Evolutionary conservation across 2,797 vertebrate genomes (phyloP).

Genomic region (Cephalopachus bancanus): DNA sequence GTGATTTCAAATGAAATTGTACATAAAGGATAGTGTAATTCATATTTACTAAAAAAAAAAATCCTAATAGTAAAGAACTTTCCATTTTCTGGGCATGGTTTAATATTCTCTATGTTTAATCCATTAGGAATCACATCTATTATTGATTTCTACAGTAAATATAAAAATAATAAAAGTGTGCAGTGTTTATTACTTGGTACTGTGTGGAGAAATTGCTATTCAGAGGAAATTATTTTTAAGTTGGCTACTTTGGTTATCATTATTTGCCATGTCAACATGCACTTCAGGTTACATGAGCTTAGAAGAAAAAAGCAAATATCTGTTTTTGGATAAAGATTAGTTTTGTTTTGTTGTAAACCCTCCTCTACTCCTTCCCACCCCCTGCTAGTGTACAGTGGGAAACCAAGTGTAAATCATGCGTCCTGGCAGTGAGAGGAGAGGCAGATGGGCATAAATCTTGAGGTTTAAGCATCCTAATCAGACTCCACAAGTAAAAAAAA

Average conservation of each 20-base stretch:
- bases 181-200: neutral
- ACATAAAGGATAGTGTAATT: neutral
- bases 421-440: neutral
- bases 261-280: neutral
- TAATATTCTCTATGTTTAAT: slow-evolving; percentile 11
- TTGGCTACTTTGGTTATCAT: neutral
- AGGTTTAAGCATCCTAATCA: slow-evolving; percentile 45
- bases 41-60: neutral
- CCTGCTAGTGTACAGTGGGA: neutral
- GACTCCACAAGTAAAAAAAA: slow-evolving; percentile 40
- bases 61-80: neutral
- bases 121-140: neutral
- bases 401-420: neutral
- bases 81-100: neutral
- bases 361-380: neutral
- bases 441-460: slow-evolving; percentile 47
- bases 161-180: neutral
- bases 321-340: neutral
- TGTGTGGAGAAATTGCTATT: neutral
- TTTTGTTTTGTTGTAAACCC: neutral
- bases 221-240: neutral
- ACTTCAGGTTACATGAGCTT: neutral
- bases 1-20: neutral
- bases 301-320: neutral
- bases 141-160: neutral